Base-by-base conservation (phyloP, 2,888 invertebrate genomes). In the Drosophila buzzatii region DNA sequence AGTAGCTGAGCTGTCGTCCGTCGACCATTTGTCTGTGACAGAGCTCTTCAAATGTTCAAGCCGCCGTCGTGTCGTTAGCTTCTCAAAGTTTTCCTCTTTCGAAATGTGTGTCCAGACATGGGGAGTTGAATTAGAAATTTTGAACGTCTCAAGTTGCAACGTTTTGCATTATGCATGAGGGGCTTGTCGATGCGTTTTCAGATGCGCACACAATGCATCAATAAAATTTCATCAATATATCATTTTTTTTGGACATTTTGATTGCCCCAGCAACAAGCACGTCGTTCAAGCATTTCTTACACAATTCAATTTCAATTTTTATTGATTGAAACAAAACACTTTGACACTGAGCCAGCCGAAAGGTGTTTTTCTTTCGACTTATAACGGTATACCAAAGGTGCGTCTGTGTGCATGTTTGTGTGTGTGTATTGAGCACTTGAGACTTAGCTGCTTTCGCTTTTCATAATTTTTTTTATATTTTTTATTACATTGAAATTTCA, bases 141-240 rank as follows among this genome's bases (percentile, higher is more conserved):
- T 53, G 55, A 69, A 31, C 39, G 86, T 89, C 86, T 84, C 70
- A 41, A 72, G 80, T 81, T 79, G 84, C 84, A 78, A 60, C 33
- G 51, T 80, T 58, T 66, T 89, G 89, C 86, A 84, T 84, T 79
- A 84, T 84, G 89, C 82, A 84, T 84, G 84, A 84, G 84, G 55
- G 70, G 70, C 52, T 70, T 49, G 56, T 60, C 49, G 45, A 62
- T 73, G 65, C 65, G 71, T 65, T 85, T 85, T 37, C 86, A 82
- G 81, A 75, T 65, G 83, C 72, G 61, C 69, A 81, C 87, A 86
- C 87, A 86, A 86, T 81, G 79, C 89, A 66, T 69, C 79, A 70
- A 67, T 84, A 73, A 71, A 73, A 70, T 89, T 85, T 87, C 82
- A 77, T 85, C 85, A 85, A 85, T 85, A 85, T 89, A 70, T 85